Conservation (phyloP, 2,888 invertebrate species). For the Parnassius orleans region DNA sequence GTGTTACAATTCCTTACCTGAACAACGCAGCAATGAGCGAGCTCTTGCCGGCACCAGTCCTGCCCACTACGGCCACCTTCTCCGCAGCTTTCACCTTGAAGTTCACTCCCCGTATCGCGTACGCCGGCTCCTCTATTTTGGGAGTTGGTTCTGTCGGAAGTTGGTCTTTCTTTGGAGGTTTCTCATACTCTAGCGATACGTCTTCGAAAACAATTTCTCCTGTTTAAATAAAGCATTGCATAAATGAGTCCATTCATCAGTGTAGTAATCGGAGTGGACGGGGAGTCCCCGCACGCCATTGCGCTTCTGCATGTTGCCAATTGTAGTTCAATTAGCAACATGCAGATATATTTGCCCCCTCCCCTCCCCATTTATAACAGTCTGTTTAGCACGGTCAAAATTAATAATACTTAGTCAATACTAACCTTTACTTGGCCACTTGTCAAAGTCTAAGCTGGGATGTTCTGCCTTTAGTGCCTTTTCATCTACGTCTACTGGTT, state of each 20-base stretch:
- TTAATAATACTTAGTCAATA: too few relatives aligned
- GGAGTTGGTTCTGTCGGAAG: slow-evolving; percentile 54
- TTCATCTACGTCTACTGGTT: slow-evolving; percentile 71
- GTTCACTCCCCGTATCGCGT: slow-evolving; percentile 70
- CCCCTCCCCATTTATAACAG: too few relatives aligned
- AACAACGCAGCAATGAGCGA: slow-evolving; percentile 89
- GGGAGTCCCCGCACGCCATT: too few relatives aligned
- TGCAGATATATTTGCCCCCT: too few relatives aligned
- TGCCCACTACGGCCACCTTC: slow-evolving; percentile 81
- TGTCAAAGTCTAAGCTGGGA: slow-evolving; percentile 58
- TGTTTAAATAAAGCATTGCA: slow-evolving; percentile 34
- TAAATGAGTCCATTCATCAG: not conserved
- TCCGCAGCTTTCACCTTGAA: slow-evolving; percentile 83
- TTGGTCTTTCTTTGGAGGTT: slow-evolving; percentile 48
- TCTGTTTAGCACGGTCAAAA: too few relatives aligned
- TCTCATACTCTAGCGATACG: slow-evolving; percentile 67
- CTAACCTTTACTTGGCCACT: slow-evolving; percentile 70
- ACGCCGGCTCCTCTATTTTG: slow-evolving; percentile 58
- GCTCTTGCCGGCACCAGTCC: slow-evolving; percentile 92
- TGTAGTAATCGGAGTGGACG: too few relatives aligned
- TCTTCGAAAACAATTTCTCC: slow-evolving; percentile 70
- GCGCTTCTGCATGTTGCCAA: too few relatives aligned
- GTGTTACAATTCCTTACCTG: slow-evolving; percentile 49
- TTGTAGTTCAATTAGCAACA: too few relatives aligned
- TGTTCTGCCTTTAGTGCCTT: slow-evolving; percentile 61